Conservation (phyloP, 2,113 vertebrate species). For the Pseudorhombus dupliciocellatus region DNA sequence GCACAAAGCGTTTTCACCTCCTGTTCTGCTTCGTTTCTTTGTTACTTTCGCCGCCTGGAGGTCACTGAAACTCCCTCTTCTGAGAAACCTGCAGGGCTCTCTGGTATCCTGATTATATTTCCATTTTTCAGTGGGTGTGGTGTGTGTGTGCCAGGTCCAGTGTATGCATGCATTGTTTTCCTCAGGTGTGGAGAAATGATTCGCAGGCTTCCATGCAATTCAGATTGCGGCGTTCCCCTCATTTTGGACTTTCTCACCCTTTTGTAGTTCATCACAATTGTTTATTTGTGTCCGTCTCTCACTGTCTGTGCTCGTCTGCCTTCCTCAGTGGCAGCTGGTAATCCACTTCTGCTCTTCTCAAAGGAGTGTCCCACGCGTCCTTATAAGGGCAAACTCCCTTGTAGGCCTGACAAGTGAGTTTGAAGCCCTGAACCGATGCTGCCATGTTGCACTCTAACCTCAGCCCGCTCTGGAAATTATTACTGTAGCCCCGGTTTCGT, state of each 20-base stretch:
- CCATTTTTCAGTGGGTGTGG: conserved; percentile 42
- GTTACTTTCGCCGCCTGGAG: conserved; percentile 32
- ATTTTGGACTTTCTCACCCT: conserved; percentile 27
- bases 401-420: conserved; percentile 51
- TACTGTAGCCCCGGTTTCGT: conserved; percentile 47
- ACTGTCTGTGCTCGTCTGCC: conserved; percentile 24
- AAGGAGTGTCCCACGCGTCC: conserved; percentile 58
- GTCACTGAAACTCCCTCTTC: conserved; percentile 48
- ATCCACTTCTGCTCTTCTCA: conserved; percentile 41
- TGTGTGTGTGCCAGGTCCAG: not conserved
- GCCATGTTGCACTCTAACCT: conserved; percentile 66
- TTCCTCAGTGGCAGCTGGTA: conserved; percentile 51
- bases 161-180: conserved; percentile 26
- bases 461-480: conserved; percentile 62
- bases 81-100: conserved; percentile 40
- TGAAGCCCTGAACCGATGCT: conserved; percentile 65
- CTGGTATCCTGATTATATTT: conserved; percentile 38
- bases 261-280: not conserved
- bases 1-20: conserved; percentile 24
- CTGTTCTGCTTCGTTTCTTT: conserved; percentile 41
- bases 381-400: conserved; percentile 74
- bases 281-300: conserved; percentile 42
- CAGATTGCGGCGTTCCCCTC: not conserved
- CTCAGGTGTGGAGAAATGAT: conserved; percentile 31
- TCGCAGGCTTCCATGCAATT: conserved; percentile 29